Base-by-base conservation (phyloP, 2,113 vertebrate species). In the Indicator indicator region DNA sequence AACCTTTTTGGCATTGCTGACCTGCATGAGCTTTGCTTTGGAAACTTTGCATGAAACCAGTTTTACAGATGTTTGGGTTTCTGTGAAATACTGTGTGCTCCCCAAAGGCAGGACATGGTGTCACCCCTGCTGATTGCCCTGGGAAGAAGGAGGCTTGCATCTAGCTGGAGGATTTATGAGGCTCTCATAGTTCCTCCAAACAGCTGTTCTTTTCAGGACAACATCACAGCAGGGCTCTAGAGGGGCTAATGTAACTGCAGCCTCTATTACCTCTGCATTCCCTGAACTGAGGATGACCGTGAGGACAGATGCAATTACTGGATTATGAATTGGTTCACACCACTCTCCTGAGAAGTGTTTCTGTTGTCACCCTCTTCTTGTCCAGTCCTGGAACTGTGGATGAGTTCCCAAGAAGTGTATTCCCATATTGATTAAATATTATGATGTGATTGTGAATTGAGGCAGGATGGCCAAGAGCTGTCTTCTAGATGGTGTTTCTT, bases 401-500 rank as follows among this genome's bases (percentile, higher is more conserved):
- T 15, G 86, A 58, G 54, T 93, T 85, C 50, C 54, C 8, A 2
- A 67, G 83, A 50, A 71, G 52, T 20, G 9, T 24, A 21, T 73
- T 86, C 38, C 60, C 32, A 56, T 33, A 10, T 42, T 42, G 70
- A 23, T 64, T 59, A 18, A 40, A 26, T 56, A 11, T 14, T 1
- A 0, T 15, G 42, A 17, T 5, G 24, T 1, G 21, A 17, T 18
- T 60, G 38, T 26, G 44, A 65, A 11, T 58, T 0, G 4, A 73
- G 44, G 82, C 38, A 48, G 63, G 44, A 7, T 2, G 26, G 27
- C 38, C 84, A 74, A 74, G 52, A 83, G n/a, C 33, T 60, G 83
- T 27, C 70, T 97, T 74, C 64, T 83, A 32, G 90, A 84, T n/a
- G 42, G 18, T 20, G 19, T 38, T 95, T 88, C 63, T 81, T n/a